Percentiles rank a stretch among this genome's conserved stretches.
Conservation (phyloP, 2,888 invertebrate genomes). For the Oxyscelio sp. region DNA sequence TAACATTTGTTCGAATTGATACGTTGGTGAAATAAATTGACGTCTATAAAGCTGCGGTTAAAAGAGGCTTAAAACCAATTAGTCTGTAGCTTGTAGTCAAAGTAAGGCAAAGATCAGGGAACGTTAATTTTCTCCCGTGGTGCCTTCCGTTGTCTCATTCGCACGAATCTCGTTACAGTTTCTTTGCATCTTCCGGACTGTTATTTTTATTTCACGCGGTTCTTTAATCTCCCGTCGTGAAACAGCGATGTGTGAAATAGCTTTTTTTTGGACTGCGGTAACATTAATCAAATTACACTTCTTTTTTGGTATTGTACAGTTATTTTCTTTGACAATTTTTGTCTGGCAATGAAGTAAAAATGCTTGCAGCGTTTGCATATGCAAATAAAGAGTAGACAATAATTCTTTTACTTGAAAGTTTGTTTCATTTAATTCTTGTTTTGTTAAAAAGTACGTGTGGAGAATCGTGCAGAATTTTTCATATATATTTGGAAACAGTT, state of each 20-base stretch:
- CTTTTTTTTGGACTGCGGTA: neutral
- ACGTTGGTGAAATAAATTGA: constrained; percentile 57
- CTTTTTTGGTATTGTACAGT: no score
- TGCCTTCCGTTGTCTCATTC: constrained; percentile 51
- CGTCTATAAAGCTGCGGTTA: constrained; percentile 77
- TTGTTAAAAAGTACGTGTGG: no score
- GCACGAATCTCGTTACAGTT: constrained; percentile 29
- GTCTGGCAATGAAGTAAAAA: neutral
- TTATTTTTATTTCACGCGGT: neutral
- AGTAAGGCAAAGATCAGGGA: constrained; percentile 70
- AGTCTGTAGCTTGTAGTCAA: constrained; percentile 80
- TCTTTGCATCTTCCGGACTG: constrained; percentile 2
- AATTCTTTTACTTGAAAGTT: no score
- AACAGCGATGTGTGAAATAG: constrained; percentile 1
- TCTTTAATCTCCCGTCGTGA: constrained; percentile 32
- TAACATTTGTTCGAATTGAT: constrained; percentile 10
- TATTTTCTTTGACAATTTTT: constrained; percentile 16
- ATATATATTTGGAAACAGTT: no score
- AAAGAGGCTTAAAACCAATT: constrained; percentile 82
- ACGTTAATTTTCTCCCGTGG: constrained; percentile 43
- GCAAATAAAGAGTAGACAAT: constrained; percentile 25
- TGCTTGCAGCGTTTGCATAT: constrained; percentile 39
- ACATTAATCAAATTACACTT: constrained; percentile 56
- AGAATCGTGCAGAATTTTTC: no score
- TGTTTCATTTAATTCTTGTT: no score